Evolutionary conservation across 1,140 invertebrate species (phyloP).

Genomic region (Sitophilus oryzae): DNA sequence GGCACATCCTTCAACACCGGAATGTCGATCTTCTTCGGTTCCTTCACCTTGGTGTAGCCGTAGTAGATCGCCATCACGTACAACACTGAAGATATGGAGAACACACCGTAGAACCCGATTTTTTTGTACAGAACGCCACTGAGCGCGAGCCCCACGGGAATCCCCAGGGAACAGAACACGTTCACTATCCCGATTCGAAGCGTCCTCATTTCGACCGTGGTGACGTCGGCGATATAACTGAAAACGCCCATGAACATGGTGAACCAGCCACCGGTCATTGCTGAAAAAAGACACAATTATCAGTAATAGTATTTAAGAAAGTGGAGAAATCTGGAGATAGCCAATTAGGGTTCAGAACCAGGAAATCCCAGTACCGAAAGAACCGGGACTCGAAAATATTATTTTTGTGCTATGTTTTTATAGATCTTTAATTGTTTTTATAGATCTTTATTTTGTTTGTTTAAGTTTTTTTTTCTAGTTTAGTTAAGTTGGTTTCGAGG

Average conservation of each 20-base stretch:
- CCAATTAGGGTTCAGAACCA: no score
- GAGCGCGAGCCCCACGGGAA: slow-evolving; percentile 71
- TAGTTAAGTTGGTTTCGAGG: no score
- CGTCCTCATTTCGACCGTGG: slow-evolving; percentile 71
- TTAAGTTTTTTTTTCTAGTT: no score
- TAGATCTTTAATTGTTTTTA: no score
- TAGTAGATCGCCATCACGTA: slow-evolving; percentile 71
- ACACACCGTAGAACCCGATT: slow-evolving; percentile 75
- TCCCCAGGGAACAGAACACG: slow-evolving; percentile 71
- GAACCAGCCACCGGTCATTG: slow-evolving; percentile 77
- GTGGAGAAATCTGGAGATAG: no score
- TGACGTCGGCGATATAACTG: slow-evolving; percentile 83
- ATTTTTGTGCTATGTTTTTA: no score
- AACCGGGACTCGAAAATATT: no score
- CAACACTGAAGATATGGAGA: slow-evolving; percentile 63
- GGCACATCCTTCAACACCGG: slow-evolving; percentile 41
- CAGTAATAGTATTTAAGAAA: background rate
- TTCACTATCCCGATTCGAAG: slow-evolving; percentile 78
- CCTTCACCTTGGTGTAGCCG: slow-evolving; percentile 59
- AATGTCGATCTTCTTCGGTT: slow-evolving; percentile 48
- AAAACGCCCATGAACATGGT: slow-evolving; percentile 86
- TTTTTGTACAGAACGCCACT: slow-evolving; percentile 64
- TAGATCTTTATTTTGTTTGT: no score
- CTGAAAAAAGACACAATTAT: slow-evolving; percentile 58
- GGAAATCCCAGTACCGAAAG: no score